A percentile compares a stretch with the other conserved stretches of the same genome.
phyloP scores from a whole-genome alignment of 2,888 invertebrate species.

The Rhaphigaster nebulosa region DNA sequence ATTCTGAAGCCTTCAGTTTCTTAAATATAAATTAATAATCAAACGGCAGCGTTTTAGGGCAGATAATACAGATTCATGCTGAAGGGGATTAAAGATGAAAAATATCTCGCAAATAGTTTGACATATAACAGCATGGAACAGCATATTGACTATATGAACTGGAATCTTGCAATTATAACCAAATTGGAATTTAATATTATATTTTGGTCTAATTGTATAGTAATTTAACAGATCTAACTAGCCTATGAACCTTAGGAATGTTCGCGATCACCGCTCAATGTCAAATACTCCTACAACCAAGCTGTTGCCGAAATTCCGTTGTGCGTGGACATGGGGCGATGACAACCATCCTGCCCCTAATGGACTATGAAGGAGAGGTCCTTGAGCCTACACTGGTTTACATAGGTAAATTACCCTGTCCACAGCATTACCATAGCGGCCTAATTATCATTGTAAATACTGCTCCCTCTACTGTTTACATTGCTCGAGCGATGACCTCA shows the following conservation, averaged over 20 bases:
- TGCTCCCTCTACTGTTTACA: constrained; percentile 40
- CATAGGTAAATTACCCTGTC: constrained; percentile 52
- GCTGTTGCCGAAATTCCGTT: not conserved
- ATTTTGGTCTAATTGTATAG: too few relatives aligned
- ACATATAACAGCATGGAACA: too few relatives aligned
- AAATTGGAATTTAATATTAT: too few relatives aligned
- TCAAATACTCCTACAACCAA: not conserved
- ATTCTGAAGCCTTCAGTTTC: too few relatives aligned
- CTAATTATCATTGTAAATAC: constrained; percentile 58
- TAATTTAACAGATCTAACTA: not conserved
- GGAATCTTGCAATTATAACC: too few relatives aligned
- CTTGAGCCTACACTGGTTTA: constrained; percentile 51
- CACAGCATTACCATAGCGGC: constrained; percentile 52
- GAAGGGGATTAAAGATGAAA: too few relatives aligned
- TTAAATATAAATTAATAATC: too few relatives aligned
- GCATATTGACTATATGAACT: too few relatives aligned
- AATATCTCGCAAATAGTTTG: too few relatives aligned
- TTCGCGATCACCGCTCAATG: not conserved
- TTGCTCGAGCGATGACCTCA: constrained; percentile 45
- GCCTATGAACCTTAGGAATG: not conserved
- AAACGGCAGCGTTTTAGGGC: too few relatives aligned
- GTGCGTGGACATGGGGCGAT: not conserved
- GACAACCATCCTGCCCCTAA: not conserved
- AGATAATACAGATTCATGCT: too few relatives aligned
- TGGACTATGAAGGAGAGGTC: constrained; percentile 34